Evolutionary conservation across 2,797 vertebrate species (phyloP), one percentile per base, ranked within the genome.

Genomic region (Echeneis naucrates): DNA sequence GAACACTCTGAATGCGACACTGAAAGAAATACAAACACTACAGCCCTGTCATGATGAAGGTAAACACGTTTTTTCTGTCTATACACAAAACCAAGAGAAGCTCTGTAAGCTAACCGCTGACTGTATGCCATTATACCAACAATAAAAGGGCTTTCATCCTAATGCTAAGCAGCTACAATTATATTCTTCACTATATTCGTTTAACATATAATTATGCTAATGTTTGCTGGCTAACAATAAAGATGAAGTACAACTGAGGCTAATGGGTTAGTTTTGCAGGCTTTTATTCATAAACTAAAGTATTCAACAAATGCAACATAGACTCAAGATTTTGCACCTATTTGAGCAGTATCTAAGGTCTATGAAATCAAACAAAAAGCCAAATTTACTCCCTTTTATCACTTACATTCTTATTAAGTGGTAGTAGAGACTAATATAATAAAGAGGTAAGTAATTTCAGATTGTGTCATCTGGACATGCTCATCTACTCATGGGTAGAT

Each of bases 1-100:
- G 96, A 83, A 77, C 57, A 75, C 82, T 56, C 62, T 84, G 69
- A 93, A 92, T 62, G 72, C 80, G 65, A 66, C 51, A 0, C 75
- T 83, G 65, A 75, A 68, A 73, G 85, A 81, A 55, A 1, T 81
- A 59, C 86, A 87, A 77, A 77, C 68, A 54, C 72, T 60, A 3
- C 78, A 89, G 42, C 48, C 66, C 73, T 60, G 61, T 78, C 73
- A 35, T 2, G 51, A 75, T 38, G 42, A 82, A 71, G 89, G 92
- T 92, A 86, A 87, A 71, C 37, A 32, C 1, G 2, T 19, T 2
- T 60, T 45, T n/a, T 30, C 17, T 64, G 52, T 24, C n/a, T 74
- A 4, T 7, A 45, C 32, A 33, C 8, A 42, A 23, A 6, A 27
- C 48, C 38, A 13, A 54, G 19, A 11, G 42, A 12, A 19, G 45